A percentile compares a stretch with the other conserved stretches of the same genome.
Evolutionary conservation across 1,140 invertebrate species (phyloP).

Genomic region (Cecropterus lyciades): DNA sequence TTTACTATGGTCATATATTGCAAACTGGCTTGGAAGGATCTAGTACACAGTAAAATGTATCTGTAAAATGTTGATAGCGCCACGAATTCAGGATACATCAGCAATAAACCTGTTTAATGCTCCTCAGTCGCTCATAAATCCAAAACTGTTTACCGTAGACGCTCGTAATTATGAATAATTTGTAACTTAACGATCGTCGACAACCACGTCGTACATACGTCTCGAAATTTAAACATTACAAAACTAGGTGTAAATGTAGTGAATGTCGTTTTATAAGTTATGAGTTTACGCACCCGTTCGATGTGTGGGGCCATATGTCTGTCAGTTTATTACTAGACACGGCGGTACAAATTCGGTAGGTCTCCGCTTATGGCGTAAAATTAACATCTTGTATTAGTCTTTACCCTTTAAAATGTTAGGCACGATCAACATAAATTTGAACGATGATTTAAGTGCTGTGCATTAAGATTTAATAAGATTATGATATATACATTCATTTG

Average conservation of each 20-base stretch:
- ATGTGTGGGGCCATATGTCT: conserved; percentile 46
- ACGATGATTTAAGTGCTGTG: too few species aligned
- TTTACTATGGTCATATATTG: conserved; percentile 31
- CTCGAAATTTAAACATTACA: conserved; percentile 60
- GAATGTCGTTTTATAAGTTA: conserved; percentile 56
- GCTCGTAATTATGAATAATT: conserved; percentile 73
- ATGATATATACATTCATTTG: too few species aligned
- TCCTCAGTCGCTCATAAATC: conserved; percentile 60
- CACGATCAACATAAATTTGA: too few species aligned
- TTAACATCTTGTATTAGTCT: too few species aligned
- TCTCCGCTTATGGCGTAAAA: too few species aligned
- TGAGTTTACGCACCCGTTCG: conserved; percentile 48
- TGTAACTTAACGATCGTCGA: conserved; percentile 64
- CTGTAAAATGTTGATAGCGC: conserved; percentile 27
- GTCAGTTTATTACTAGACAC: conserved; percentile 55
- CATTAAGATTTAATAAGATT: too few species aligned
- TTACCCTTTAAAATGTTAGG: too few species aligned
- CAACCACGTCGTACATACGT: conserved; percentile 52
- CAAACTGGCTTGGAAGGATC: conserved; percentile 18
- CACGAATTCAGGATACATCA: conserved; percentile 34
- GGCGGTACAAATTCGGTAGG: conserved; percentile 17
- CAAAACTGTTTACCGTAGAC: conserved; percentile 63
- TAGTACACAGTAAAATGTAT: conserved; percentile 26
- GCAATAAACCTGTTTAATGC: conserved; percentile 36
- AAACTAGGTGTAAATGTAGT: conserved; percentile 51